Conservation (phyloP, 2,888 invertebrate species). For the Clostera curtula region DNA sequence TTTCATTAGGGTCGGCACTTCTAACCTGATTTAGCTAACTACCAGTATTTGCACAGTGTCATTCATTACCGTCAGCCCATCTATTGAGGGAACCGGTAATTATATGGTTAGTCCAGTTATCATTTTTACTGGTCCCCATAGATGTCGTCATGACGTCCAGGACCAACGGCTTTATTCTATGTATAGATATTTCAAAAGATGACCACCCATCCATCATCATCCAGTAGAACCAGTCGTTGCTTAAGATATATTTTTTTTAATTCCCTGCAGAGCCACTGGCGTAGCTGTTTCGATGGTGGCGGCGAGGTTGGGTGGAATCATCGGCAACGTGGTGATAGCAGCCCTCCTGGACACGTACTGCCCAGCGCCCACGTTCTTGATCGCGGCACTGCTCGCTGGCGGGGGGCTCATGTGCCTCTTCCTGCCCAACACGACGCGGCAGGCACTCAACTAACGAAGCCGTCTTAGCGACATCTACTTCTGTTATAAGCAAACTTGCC, state of each 20-base stretch:
- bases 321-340: constrained; percentile 91
- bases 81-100: too few species aligned
- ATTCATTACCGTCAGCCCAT: too few species aligned
- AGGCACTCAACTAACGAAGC: constrained; percentile 74
- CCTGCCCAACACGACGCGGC: constrained; percentile 92
- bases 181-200: too few species aligned
- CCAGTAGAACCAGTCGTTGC: not conserved
- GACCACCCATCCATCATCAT: too few species aligned
- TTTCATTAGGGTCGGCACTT: too few species aligned
- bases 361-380: constrained; percentile 93
- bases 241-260: not conserved
- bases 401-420: constrained; percentile 92
- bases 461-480: constrained; percentile 6
- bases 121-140: too few species aligned
- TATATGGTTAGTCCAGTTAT: too few species aligned
- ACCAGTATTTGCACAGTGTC: too few species aligned
- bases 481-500: constrained; percentile 5
- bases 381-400: constrained; percentile 87
- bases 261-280: constrained; percentile 84
- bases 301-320: constrained; percentile 90
- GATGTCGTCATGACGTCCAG: too few species aligned
- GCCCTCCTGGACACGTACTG: constrained; percentile 90
- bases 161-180: too few species aligned
- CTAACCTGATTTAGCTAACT: too few species aligned
- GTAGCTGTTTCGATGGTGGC: constrained; percentile 94